phyloP scores from a whole-genome alignment of 2,888 invertebrate species.

The Opisthograptis luteolata region DNA sequence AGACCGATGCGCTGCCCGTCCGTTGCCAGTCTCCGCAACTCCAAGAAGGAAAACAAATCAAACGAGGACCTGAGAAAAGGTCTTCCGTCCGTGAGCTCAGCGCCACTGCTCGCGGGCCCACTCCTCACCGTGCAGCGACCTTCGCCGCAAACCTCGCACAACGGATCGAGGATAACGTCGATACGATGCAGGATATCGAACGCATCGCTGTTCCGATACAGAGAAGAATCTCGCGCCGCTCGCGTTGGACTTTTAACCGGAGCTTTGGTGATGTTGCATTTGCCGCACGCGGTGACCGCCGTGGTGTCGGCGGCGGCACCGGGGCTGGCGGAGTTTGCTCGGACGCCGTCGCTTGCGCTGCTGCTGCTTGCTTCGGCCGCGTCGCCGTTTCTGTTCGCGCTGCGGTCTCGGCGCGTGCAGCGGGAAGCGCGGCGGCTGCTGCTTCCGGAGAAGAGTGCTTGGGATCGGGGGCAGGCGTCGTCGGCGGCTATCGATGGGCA shows the following conservation, averaged over 20 bases:
- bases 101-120: slow-evolving; percentile 77
- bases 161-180: slow-evolving; percentile 88
- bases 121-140: slow-evolving; percentile 61
- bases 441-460: slow-evolving; percentile 76
- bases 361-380: slow-evolving; percentile 86
- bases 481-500: slow-evolving; percentile 83
- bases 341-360: slow-evolving; percentile 80
- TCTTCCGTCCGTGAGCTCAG: slow-evolving; percentile 78
- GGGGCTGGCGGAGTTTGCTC: slow-evolving; percentile 76
- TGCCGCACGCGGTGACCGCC: slow-evolving; percentile 84
- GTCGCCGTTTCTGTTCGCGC: slow-evolving; percentile 91
- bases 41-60: slow-evolving; percentile 72
- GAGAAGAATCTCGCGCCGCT: slow-evolving; percentile 95
- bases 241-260: slow-evolving; percentile 88
- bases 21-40: slow-evolving; percentile 71
- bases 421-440: slow-evolving; percentile 72
- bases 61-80: slow-evolving; percentile 69
- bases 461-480: slow-evolving; percentile 80
- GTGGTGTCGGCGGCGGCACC: slow-evolving; percentile 74
- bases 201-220: slow-evolving; percentile 92
- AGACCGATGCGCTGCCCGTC: slow-evolving; percentile 75
- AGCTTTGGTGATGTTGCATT: slow-evolving; percentile 89
- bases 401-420: slow-evolving; percentile 88
- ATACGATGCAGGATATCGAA: slow-evolving; percentile 92
- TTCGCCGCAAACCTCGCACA: slow-evolving; percentile 73